phyloP scores from a whole-genome alignment of 2,888 invertebrate species.

The Panopea generosa region DNA sequence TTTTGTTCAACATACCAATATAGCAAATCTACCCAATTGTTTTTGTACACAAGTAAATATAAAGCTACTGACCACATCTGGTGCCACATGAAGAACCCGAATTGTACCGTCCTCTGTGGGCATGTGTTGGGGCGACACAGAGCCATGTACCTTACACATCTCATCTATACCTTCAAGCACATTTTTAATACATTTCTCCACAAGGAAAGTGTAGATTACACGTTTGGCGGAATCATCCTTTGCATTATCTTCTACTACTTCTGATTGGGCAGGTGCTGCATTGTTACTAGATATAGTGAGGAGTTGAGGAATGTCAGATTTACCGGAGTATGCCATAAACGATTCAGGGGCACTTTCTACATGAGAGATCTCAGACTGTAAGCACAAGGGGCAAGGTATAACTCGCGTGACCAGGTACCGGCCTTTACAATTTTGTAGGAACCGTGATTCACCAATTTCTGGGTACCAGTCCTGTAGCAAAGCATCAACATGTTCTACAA shows the following conservation, averaged over 20 bases:
- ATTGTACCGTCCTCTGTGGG: constrained; percentile 72
- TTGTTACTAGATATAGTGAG: constrained; percentile 9
- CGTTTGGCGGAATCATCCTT: neutral
- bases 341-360: constrained; percentile 29
- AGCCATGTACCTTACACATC: constrained; percentile 93
- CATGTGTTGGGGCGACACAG: constrained; percentile 86
- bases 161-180: constrained; percentile 91
- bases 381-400: constrained; percentile 96
- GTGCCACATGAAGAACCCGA: constrained; percentile 92
- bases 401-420: constrained; percentile 96
- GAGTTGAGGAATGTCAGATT: constrained; percentile 12
- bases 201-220: constrained; percentile 86
- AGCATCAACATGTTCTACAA: constrained; percentile 98
- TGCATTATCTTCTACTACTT: neutral
- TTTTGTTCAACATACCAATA: too few species aligned
- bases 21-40: too few species aligned
- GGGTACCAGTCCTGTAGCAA: constrained; percentile 99
- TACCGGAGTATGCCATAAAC: constrained; percentile 36
- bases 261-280: neutral
- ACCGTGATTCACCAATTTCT: constrained; percentile 94
- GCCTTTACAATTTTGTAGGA: constrained; percentile 98
- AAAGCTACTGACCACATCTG: constrained; percentile 94
- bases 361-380: constrained; percentile 84
- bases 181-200: constrained; percentile 97
- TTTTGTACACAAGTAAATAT: too few species aligned